These are phyloP conservation scores for Mus pahari DNA, from an alignment of 2,113 vertebrate species.

Conservation along the genomic window DNA sequence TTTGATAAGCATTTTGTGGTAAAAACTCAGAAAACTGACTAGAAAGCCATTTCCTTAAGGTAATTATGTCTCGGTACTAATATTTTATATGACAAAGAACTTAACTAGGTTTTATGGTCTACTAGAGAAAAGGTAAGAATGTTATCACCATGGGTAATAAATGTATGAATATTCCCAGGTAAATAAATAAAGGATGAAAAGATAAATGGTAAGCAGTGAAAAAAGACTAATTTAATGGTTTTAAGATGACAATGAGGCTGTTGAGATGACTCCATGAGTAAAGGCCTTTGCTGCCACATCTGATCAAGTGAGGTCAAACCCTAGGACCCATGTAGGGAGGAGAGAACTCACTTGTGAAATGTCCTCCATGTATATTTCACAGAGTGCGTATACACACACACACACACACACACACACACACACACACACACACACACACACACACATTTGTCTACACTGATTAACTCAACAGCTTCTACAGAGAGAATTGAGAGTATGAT, in stretches of 20 bases:
- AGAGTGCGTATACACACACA: not conserved
- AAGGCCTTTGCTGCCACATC: not conserved
- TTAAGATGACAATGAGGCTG: not conserved
- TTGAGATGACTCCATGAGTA: not conserved
- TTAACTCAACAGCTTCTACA: not conserved
- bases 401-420: too few species aligned
- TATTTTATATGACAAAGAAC: slow-evolving; percentile 19
- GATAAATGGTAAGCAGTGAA: not conserved
- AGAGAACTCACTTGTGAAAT: not conserved
- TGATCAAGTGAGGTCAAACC: too few species aligned
- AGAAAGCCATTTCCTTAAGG: slow-evolving; percentile 47
- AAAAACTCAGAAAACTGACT: slow-evolving; percentile 28
- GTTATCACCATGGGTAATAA: not conserved
- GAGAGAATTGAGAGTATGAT: slow-evolving; percentile 17
- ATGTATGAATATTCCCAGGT: not conserved
- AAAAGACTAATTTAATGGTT: not conserved
- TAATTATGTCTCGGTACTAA: not conserved
- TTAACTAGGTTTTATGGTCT: not conserved
- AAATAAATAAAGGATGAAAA: not conserved
- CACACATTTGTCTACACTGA: not conserved
- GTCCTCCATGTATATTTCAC: not conserved
- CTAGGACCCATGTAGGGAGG: not conserved
- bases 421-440: not conserved
- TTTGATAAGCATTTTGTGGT: not conserved
- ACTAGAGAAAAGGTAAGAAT: slow-evolving; percentile 33